Percentiles rank a stretch among this genome's conserved stretches.
Conservation (phyloP, 2,888 invertebrate genomes). For the Heliconius sara region DNA sequence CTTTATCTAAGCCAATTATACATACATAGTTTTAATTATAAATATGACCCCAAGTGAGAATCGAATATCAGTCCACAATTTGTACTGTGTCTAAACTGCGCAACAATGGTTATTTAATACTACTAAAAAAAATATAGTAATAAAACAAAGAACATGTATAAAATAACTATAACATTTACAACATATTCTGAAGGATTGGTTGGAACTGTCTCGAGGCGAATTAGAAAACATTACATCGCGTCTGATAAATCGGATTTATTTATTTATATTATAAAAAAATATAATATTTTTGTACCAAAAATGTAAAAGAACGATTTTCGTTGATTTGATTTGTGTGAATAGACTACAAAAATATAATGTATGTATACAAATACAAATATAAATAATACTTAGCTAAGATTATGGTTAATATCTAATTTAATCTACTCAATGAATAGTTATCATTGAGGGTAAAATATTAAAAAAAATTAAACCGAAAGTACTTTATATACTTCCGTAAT, state of each 20-base stretch:
- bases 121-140: neutral
- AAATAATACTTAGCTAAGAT: no score
- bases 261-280: constrained; percentile 3
- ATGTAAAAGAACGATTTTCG: neutral
- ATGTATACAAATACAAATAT: no score
- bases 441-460: no score
- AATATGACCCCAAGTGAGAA: neutral
- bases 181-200: neutral
- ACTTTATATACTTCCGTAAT: no score
- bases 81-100: neutral
- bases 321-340: neutral
- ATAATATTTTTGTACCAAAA: neutral
- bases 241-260: neutral
- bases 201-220: constrained; percentile 1
- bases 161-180: neutral
- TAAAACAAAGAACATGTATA: neutral
- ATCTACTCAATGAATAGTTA: no score
- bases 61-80: neutral
- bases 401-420: no score
- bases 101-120: neutral
- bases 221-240: neutral
- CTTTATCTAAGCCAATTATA: no score
- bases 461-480: no score
- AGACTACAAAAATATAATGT: neutral
- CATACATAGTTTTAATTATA: neutral